Base-by-base conservation (phyloP, 2,113 vertebrate species). In the Halichoeres trimaculatus region DNA sequence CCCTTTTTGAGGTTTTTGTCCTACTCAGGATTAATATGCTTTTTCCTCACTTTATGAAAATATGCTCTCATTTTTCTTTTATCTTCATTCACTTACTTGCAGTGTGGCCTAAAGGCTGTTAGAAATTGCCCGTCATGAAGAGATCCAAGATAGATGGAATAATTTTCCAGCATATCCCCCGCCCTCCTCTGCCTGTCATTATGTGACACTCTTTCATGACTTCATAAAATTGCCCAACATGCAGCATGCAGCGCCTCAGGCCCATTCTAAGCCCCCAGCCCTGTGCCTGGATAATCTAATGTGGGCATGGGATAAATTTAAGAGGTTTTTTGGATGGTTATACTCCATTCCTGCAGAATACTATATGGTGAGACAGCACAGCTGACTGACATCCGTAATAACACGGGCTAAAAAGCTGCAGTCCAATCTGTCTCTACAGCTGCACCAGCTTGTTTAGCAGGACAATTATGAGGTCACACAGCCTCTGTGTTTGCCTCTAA, bases 101-200 rank as follows among this genome's bases (percentile, higher is more conserved):
- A 69, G 36, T 30, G 48, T 56, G 52, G 67, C 74, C 41, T 64
- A 64, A 63, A 58, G 55, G 66, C 80, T 79, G n/a, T 75, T 66
- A 58, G 73, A 77, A 88, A 85, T 88, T 70, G 48, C 75, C 23
- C 30, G 36, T 78, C 70, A 80, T 86, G 70, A 80, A 70, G 66
- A 80, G 66, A 79, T 80, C 50, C 59, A 73, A 74, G 78, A 81
- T 80, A 50, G 83, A 85, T 87, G 78, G 61, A 80, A 80, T 82
- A 34, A 77, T 81, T 88, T 81, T 66, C 63, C 65, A 65, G 68
- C 57, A 51, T 64, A 71, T 23, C 60, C 60, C 54, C 67, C 51
- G 7, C 57, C 48, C 54, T 73, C 78, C 59, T 64, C 71, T 70
- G 54, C 71, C 75, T 57, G 76, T 70, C 83, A 76, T 63, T 76